Evolutionary conservation across 2,888 invertebrate species (phyloP), one percentile per base, ranked within the genome.

Genomic region (Apocheima hispidaria): DNA sequence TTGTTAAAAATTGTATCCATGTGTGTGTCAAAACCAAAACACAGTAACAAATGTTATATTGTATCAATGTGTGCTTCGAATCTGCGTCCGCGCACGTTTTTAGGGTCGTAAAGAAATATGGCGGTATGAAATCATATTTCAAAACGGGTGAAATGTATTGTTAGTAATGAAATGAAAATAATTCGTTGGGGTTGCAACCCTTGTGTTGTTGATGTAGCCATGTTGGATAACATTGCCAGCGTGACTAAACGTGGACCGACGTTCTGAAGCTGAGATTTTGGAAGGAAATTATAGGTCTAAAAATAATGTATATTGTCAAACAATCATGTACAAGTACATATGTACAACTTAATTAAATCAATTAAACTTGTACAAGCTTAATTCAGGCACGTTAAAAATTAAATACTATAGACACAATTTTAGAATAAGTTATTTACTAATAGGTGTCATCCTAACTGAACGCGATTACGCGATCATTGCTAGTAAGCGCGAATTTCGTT

Each of bases 141-240:
- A 87, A 89, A 91, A 88, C 85, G 90, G 89, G 89, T 90, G 88
- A 90, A 90, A 89, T 88, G 85, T 89, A 86, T 92, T 92, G 91
- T 92, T 89, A 88, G 81, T 90, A 89, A 90, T 88, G 85, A 84
- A 89, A 89, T 88, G 82, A 89, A 88, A 87, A 86, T 89, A 89
- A 86, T 88, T 88, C 84, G 74, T 71, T 72, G 78, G 71, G 75
- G 66, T 73, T 61, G 69, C 57, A 68, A 75, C 82, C 83, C 82
- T 78, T 79, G 77, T 65, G 59, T 60, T 67, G 65, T 71, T 70
- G 66, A 58, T 65, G 83, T 63, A 69, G 87, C 88, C 87, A 86
- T 88, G 89, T 91, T 90, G 86, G 77, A 70, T 81, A 82, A 90
- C 90, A 90, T 83, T 83, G 77, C 75, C 85, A 82, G 85, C 86